phyloP scores from a whole-genome alignment of 2,113 vertebrate genomes.

The Plectropomus leopardus region DNA sequence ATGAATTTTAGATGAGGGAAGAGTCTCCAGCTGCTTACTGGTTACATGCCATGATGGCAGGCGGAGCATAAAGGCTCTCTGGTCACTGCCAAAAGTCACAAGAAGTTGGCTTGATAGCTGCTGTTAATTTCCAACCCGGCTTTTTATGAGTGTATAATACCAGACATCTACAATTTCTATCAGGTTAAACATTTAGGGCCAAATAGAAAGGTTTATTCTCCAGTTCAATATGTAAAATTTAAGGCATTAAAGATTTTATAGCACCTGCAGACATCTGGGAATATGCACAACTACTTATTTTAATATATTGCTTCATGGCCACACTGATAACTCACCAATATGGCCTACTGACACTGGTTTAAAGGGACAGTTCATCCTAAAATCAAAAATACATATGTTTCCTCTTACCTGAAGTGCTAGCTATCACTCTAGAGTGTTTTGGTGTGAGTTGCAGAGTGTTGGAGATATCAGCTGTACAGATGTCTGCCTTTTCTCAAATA shows the following conservation, averaged over 20 bases:
- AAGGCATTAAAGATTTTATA: not conserved
- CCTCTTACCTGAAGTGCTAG: no score
- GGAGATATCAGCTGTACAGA: no score
- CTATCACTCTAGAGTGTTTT: no score
- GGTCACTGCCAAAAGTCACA: conserved; percentile 47
- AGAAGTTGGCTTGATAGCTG: conserved; percentile 39
- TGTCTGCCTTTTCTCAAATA: no score
- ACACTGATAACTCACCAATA: not conserved
- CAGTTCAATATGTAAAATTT: not conserved
- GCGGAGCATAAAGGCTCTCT: not conserved
- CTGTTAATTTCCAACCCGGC: conserved; percentile 34
- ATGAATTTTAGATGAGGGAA: conserved; percentile 5
- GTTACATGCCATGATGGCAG: conserved; percentile 46
- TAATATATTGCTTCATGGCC: not conserved
- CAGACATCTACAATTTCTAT: conserved; percentile 48
- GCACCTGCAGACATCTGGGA: conserved; percentile 15
- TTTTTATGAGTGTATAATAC: conserved; percentile 28
- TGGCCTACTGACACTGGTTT: not conserved
- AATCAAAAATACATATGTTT: no score
- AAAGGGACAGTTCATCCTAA: no score
- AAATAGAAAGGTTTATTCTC: not conserved
- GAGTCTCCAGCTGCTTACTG: conserved; percentile 55
- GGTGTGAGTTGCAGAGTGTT: no score
- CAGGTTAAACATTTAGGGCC: not conserved
- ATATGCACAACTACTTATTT: not conserved